A percentile compares a stretch with the other conserved stretches of the same genome.
Evolutionary conservation across 2,113 vertebrate species (phyloP).

Genomic region (Neomonachus schauinslandi): DNA sequence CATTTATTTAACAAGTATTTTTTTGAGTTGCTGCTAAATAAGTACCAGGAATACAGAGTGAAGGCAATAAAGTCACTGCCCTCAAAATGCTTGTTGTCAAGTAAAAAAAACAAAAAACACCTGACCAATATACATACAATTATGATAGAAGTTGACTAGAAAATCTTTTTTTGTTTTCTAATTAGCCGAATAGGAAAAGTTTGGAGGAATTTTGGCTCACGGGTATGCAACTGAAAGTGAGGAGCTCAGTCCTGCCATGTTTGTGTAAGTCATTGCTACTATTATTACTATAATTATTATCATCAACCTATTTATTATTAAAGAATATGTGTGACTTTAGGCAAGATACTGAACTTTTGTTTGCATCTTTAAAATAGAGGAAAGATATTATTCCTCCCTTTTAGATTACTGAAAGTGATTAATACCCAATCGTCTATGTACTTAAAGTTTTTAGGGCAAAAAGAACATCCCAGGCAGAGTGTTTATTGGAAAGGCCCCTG

Average conservation of each 20-base stretch:
- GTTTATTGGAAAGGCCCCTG: not conserved
- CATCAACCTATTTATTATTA: not conserved
- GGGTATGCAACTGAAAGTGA: not conserved
- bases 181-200: not conserved
- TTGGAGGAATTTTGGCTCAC: not conserved
- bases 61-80: not conserved
- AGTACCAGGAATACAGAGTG: not conserved
- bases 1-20: not conserved
- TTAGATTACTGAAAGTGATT: conserved; percentile 23
- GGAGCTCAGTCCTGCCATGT: not conserved
- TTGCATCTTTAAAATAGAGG: not conserved
- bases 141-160: not conserved
- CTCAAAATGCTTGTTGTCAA: not conserved
- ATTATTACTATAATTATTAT: not conserved
- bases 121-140: not conserved
- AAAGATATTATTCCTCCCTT: not conserved
- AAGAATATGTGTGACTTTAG: not conserved
- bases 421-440: not conserved
- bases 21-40: not conserved
- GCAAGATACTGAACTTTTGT: not conserved
- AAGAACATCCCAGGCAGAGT: not conserved
- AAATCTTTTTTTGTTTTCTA: not conserved
- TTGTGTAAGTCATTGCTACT: not conserved
- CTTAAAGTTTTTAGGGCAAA: not conserved
- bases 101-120: not conserved